Evolutionary conservation across 37 sponge, comb jelly and placozoan species (phyloP).

Genomic region (Axinella damicornis): DNA sequence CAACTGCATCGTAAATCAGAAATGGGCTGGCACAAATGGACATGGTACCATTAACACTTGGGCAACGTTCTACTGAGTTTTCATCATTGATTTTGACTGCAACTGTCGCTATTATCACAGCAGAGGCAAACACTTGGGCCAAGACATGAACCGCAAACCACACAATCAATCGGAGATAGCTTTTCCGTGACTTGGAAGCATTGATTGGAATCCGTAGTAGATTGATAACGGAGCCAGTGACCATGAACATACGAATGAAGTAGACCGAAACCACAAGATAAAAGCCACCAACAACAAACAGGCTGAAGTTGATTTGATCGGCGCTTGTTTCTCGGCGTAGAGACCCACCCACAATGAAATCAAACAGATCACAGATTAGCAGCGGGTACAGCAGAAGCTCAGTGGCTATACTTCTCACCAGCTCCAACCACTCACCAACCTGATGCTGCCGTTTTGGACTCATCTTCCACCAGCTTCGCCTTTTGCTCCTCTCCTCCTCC

Average conservation of each 20-base stretch:
- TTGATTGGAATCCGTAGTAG: too few species aligned
- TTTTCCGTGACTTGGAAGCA: conserved; percentile 1
- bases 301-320: conserved; percentile 1
- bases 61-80: too few species aligned
- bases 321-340: not conserved
- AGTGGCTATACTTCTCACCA: conserved; percentile 20
- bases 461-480: not conserved
- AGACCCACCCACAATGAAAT: not conserved
- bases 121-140: conserved; percentile 19
- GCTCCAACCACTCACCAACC: conserved; percentile 21
- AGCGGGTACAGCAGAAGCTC: conserved; percentile 54
- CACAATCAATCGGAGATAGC: not conserved
- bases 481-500: too few species aligned
- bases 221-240: too few species aligned
- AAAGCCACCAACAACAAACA: too few species aligned
- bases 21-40: conserved; percentile 1
- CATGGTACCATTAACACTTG: too few species aligned
- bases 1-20: conserved; percentile 17
- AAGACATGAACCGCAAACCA: conserved; percentile 7
- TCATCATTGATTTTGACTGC: conserved; percentile 47
- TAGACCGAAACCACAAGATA: too few species aligned
- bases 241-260: too few species aligned
- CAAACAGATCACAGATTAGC: too few species aligned
- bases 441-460: not conserved
- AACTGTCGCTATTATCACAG: conserved; percentile 5